These are phyloP conservation scores for Phallusia fumigata DNA, from an alignment of 23 tunicate genomes.

Conservation along the genomic window DNA sequence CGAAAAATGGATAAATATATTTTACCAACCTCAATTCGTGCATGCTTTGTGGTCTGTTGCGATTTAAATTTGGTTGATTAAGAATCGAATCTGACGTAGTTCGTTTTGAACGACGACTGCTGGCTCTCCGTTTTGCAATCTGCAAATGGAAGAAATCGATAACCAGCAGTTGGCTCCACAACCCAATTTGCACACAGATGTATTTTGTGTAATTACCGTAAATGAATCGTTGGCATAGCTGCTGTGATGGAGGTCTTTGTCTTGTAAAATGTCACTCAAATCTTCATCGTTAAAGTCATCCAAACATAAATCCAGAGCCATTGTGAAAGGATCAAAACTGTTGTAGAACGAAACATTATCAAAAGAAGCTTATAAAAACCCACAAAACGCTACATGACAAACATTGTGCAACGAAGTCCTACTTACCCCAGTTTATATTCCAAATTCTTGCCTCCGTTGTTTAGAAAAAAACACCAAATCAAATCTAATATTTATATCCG, in stretches of 20 bases:
- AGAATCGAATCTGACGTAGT: constrained; percentile 6
- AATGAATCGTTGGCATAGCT: constrained; percentile 56
- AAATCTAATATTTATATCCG: no score
- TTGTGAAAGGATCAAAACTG: not conserved
- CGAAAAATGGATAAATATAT: not conserved
- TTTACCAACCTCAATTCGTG: not conserved
- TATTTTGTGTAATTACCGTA: constrained; percentile 32
- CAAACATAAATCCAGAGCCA: constrained; percentile 44
- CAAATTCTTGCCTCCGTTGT: no score
- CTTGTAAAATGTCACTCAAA: constrained; percentile 69
- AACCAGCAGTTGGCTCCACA: not conserved
- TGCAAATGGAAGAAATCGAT: not conserved
- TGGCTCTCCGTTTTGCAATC: constrained; percentile 10
- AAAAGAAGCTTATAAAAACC: no score
- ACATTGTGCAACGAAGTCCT: no score
- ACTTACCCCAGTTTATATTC: no score
- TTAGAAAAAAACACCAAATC: no score
- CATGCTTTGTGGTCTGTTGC: not conserved
- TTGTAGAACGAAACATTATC: no score
- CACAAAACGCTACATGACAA: no score
- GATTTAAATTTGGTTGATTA: not conserved
- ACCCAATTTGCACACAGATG: not conserved
- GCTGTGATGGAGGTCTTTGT: constrained; percentile 31
- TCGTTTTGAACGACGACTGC: not conserved
- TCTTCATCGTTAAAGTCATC: constrained; percentile 89